Evolutionary conservation across 2,113 vertebrate species (phyloP).

Genomic region (Prunella himalayana): DNA sequence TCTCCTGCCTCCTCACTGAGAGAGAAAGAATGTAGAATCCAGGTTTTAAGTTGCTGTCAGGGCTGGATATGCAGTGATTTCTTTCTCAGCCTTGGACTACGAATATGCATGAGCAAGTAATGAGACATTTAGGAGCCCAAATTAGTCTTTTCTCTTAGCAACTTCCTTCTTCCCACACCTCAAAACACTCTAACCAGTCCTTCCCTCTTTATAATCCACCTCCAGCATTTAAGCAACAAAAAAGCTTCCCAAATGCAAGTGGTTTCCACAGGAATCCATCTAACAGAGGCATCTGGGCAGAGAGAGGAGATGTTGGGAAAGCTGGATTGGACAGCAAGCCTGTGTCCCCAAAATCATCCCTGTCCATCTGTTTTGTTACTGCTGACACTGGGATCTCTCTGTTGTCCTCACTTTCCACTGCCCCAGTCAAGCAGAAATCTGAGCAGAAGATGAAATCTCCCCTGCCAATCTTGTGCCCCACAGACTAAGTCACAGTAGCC

Average conservation of each 20-base stretch:
- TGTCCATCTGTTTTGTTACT: not conserved
- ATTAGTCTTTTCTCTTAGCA: conserved; percentile 54
- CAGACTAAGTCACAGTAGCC: not conserved
- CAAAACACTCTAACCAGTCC: not conserved
- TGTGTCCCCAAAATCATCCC: fast-evolving
- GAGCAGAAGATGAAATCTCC: not conserved
- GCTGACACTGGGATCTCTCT: not conserved
- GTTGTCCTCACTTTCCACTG: not conserved
- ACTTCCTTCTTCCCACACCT: conserved; percentile 47
- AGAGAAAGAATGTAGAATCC: not conserved
- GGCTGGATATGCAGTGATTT: conserved; percentile 9
- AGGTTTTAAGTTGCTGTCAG: not conserved
- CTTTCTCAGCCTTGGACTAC: not conserved
- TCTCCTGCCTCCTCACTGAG: not conserved
- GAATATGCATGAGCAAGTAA: conserved; percentile 50
- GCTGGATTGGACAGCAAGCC: not conserved
- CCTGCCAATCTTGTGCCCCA: not conserved
- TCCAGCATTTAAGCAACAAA: not conserved
- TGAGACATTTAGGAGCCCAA: conserved; percentile 34
- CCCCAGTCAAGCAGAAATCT: not conserved
- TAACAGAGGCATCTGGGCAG: not conserved
- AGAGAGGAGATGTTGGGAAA: not conserved
- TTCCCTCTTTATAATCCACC: conserved; percentile 35
- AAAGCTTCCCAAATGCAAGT: not conserved
- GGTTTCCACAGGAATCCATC: not conserved